Conservation (phyloP, 2,797 vertebrate genomes). For the Pseudomugil tenellus region DNA sequence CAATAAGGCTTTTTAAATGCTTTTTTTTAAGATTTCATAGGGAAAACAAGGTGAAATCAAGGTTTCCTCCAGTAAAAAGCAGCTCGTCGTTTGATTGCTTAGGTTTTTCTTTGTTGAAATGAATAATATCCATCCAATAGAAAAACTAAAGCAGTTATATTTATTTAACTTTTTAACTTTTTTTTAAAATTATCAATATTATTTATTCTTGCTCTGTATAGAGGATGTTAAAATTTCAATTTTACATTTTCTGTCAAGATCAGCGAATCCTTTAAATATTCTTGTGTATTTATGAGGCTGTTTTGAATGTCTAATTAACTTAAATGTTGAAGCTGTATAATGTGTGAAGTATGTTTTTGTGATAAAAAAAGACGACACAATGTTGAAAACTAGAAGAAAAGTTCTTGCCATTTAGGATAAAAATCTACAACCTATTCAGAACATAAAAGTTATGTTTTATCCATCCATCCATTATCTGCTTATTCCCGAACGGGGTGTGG, state of each 20-base stretch:
- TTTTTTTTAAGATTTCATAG: constrained; percentile 17
- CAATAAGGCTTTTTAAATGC: constrained; percentile 44
- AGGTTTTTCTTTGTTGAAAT: background rate
- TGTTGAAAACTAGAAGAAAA: no score
- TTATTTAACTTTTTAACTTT: background rate
- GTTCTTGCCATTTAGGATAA: no score
- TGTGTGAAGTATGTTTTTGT: no score
- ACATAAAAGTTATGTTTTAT: no score
- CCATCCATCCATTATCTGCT: no score
- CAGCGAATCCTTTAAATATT: background rate
- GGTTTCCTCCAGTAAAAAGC: constrained; percentile 27
- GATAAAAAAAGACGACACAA: no score
- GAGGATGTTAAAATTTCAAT: background rate
- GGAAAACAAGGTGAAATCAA: constrained; percentile 22
- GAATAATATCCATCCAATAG: background rate
- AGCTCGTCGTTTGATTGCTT: background rate
- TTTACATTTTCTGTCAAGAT: background rate
- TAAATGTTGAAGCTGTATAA: background rate
- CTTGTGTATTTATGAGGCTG: background rate
- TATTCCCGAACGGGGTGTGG: no score
- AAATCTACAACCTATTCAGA: no score
- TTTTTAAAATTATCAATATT: background rate
- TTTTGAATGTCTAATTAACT: background rate
- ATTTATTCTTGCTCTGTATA: background rate
- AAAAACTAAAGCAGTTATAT: background rate